phyloP scores from a whole-genome alignment of 2,113 vertebrate species.

The Lagopus leucura region DNA sequence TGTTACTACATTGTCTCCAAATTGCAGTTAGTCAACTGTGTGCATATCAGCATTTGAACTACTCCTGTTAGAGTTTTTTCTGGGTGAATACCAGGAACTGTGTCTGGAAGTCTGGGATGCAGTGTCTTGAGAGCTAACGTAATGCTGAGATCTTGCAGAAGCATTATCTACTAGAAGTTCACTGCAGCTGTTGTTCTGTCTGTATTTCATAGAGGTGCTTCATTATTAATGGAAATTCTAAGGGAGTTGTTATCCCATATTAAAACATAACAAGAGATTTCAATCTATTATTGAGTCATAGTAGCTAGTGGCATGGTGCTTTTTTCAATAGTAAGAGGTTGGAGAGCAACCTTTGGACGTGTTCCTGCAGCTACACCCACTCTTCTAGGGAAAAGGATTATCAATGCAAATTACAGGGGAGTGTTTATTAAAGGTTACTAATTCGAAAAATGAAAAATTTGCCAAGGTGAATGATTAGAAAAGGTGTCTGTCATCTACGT shows the following conservation, averaged over 20 bases:
- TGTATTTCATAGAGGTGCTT: slow-evolving; percentile 31
- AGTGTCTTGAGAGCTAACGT: not conserved
- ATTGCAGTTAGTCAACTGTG: not conserved
- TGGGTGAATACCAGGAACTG: not conserved
- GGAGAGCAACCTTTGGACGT: slow-evolving; percentile 53
- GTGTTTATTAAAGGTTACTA: slow-evolving; percentile 60
- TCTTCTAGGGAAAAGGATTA: slow-evolving; percentile 70
- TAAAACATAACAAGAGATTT: slow-evolving; percentile 49
- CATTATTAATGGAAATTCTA: slow-evolving; percentile 43
- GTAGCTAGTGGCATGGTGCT: slow-evolving; percentile 43
- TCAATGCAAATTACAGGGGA: slow-evolving; percentile 59
- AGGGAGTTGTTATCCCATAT: slow-evolving; percentile 27
- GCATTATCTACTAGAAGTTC: not conserved
- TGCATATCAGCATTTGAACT: not conserved
- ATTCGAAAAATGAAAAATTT: slow-evolving; percentile 57
- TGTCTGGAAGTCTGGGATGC: not conserved
- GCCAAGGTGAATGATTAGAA: slow-evolving; percentile 23
- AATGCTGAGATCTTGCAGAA: not conserved
- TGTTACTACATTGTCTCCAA: not conserved
- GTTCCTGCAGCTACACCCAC: slow-evolving; percentile 61
- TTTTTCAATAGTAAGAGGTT: slow-evolving; percentile 37
- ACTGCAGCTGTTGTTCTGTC: not conserved
- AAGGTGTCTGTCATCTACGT: not conserved
- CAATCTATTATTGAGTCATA: slow-evolving; percentile 60
- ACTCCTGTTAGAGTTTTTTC: not conserved